phyloP scores from a whole-genome alignment of 2,113 vertebrate genomes.

The Manacus vitellinus region DNA sequence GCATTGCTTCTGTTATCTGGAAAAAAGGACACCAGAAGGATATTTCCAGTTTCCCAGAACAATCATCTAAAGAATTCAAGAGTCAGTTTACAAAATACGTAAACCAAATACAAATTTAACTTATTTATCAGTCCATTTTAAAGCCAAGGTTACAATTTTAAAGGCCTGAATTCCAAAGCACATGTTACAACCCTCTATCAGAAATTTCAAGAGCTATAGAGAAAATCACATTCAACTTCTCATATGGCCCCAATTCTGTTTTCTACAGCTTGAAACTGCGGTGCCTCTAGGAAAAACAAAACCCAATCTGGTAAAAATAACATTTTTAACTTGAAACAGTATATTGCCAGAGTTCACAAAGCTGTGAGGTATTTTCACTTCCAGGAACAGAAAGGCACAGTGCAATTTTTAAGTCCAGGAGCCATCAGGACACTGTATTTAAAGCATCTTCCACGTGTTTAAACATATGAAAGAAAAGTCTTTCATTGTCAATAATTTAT shows the following conservation, averaged over 20 bases:
- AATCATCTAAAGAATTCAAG: background rate
- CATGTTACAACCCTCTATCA: background rate
- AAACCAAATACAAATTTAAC: background rate
- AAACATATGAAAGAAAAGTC: background rate
- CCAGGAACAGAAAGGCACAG: background rate
- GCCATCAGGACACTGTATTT: background rate
- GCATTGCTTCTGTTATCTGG: background rate
- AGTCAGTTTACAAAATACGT: background rate
- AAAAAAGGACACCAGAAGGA: background rate
- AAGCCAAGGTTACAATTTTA: background rate
- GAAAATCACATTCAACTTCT: background rate
- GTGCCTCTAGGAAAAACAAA: background rate
- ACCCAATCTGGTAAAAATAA: background rate
- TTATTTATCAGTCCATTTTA: background rate
- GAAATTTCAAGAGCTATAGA: background rate
- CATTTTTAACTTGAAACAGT: background rate
- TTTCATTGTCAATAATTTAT: background rate
- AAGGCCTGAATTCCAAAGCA: background rate
- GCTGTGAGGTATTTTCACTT: slow-evolving; percentile 36
- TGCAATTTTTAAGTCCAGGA: background rate
- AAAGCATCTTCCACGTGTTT: background rate
- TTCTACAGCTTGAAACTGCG: background rate
- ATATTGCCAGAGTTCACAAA: background rate
- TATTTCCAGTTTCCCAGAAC: background rate
- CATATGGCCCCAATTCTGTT: background rate